A percentile compares a stretch with the other conserved stretches of the same genome.
phyloP scores from a whole-genome alignment of 2,888 invertebrate species.

The Leucoptera coffeella region DNA sequence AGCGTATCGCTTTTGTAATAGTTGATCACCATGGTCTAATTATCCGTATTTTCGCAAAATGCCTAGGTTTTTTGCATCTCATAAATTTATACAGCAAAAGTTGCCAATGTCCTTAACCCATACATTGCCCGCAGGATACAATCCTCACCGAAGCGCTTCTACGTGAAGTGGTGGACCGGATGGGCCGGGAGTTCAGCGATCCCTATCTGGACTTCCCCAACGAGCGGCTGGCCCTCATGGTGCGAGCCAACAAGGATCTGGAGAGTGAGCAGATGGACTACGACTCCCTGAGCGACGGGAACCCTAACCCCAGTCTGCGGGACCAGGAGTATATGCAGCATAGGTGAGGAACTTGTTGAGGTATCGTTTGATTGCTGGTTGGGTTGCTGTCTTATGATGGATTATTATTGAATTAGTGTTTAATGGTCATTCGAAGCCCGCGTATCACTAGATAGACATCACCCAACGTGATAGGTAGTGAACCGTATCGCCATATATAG shows the following conservation, averaged over 20 bases:
- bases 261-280: constrained; percentile 64
- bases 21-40: too few relatives aligned
- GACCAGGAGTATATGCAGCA: constrained; percentile 87
- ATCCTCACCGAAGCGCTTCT: constrained; percentile 65
- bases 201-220: constrained; percentile 56
- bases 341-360: too few relatives aligned
- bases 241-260: constrained; percentile 51
- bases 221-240: constrained; percentile 38
- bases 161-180: constrained; percentile 70
- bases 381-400: too few relatives aligned
- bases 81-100: neutral
- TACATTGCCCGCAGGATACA: constrained; percentile 43
- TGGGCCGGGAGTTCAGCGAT: constrained; percentile 69
- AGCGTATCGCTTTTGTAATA: too few relatives aligned
- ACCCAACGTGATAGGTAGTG: too few relatives aligned
- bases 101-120: too few relatives aligned
- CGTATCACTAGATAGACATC: too few relatives aligned
- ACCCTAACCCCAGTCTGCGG: constrained; percentile 71
- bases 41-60: too few relatives aligned
- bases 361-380: too few relatives aligned
- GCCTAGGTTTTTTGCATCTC: neutral
- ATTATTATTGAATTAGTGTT: too few relatives aligned
- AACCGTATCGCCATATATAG: too few relatives aligned
- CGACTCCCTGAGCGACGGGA: constrained; percentile 62
- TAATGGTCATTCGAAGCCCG: too few relatives aligned